Evolutionary conservation across 2,797 vertebrate genomes (phyloP).

Genomic region (Spatula clypeata): DNA sequence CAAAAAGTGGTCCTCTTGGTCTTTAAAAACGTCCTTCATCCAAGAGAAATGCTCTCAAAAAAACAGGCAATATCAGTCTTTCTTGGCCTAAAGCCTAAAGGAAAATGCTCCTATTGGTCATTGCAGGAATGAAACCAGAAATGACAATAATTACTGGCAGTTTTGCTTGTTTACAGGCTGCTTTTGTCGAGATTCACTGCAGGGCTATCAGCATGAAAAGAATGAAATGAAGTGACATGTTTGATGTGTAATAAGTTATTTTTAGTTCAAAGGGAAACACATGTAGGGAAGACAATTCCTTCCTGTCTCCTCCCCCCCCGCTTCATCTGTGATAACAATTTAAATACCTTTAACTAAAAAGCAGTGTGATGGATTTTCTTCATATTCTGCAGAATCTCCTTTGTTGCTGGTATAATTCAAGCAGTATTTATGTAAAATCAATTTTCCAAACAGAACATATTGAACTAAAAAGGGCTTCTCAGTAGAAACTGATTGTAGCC

Average conservation of each 20-base stretch:
- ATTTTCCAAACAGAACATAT: not conserved
- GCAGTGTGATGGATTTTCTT: not conserved
- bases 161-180: not conserved
- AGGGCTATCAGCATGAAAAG: not conserved
- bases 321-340: not conserved
- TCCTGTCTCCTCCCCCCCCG: not conserved
- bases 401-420: not conserved
- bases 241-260: not conserved
- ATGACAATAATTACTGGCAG: not conserved
- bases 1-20: not conserved
- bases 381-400: not conserved
- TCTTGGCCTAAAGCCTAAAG: not conserved
- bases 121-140: not conserved
- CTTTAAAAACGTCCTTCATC: not conserved
- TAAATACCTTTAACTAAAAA: not conserved
- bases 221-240: not conserved
- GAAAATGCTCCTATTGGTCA: not conserved
- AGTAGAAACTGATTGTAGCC: not conserved
- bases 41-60: not conserved
- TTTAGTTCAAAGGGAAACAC: slow-evolving; percentile 2
- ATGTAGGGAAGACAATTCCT: not conserved
- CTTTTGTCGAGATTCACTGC: not conserved
- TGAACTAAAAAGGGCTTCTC: not conserved
- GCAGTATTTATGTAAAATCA: not conserved
- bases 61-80: accelerated